Evolutionary conservation across 1,140 invertebrate genomes (phyloP).

Genomic region (Platyscapa corneri): DNA sequence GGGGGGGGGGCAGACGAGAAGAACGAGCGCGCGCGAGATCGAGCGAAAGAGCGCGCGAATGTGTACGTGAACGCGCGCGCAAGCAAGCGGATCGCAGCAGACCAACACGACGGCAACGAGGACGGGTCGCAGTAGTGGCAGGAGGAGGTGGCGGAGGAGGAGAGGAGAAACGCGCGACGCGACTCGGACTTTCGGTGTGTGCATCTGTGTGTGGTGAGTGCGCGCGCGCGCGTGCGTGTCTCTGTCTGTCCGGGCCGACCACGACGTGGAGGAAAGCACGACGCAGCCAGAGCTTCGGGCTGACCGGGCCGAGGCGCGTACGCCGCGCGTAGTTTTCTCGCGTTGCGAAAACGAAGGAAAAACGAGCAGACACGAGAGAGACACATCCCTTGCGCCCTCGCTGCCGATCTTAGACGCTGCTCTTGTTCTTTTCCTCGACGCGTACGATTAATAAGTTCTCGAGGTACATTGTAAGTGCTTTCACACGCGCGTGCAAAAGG

Average conservation of each 20-base stretch:
- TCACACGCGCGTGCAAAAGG: background rate
- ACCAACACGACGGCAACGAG: background rate
- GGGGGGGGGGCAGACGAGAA: background rate
- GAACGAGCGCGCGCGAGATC: constrained; percentile 9
- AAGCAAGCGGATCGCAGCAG: constrained; percentile 41
- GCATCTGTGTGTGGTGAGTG: background rate
- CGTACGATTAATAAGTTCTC: background rate
- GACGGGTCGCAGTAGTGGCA: constrained; percentile 7
- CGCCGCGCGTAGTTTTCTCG: constrained; percentile 19
- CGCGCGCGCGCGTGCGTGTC: background rate
- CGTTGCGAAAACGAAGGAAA: constrained; percentile 15
- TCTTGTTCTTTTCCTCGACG: background rate
- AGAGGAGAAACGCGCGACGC: constrained; percentile 10
- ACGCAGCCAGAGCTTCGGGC: constrained; percentile 18
- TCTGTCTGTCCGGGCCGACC: constrained; percentile 17
- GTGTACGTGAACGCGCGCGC: constrained; percentile 49
- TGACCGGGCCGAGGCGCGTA: constrained; percentile 24
- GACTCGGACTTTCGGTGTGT: background rate
- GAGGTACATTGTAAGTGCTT: background rate
- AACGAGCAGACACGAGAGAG: background rate
- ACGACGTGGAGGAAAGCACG: constrained; percentile 25
- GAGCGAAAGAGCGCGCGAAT: constrained; percentile 29
- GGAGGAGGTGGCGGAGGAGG: background rate
- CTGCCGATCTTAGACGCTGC: background rate
- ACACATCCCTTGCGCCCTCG: background rate